Base-by-base conservation (phyloP, 2,797 vertebrate genomes). In the Ctenosaura bakeri region DNA sequence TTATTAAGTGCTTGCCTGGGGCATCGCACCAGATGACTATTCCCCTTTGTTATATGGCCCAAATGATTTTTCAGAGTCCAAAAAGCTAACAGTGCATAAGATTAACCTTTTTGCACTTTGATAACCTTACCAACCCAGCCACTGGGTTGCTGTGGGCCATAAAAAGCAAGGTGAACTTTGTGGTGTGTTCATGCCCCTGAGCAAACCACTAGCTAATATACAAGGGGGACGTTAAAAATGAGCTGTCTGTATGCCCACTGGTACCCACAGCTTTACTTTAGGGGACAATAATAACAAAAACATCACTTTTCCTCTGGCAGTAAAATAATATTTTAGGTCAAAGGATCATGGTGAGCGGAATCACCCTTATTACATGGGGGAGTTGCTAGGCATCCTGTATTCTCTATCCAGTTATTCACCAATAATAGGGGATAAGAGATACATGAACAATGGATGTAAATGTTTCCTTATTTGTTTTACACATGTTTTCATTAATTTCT, bases 1-100 rank as follows among this genome's bases (percentile, higher is more conserved):
- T 90, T 86, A 85, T 80, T 80, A 73, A 90, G 77, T 80, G 32
- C 38, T 38, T 81, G 77, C 89, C 89, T 90, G 64, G 83, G 83
- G 83, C 89, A 90, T 32, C 46, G 35, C 52, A 86, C 77, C 77
- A 90, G 77, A 90, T 71, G 62, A 73, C 29, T 18, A 5, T 59
- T 90, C 64, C 77, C 66, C 54, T 85, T 81, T 86, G 83, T 52
- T 4, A 20, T 73, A 56, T 73, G 77, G 83, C 38, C 83, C 83
- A 80, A 86, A 85, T 81, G 83, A 79, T 78, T 79, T 86, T 81
- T 24, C 86, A 66, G 50, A 85, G 50, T 78, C 59, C 74, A 89
- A 18, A 46, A 62, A 79, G 83, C 66, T 80, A 71, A 79, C 59
- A 73, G 82, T 38, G 35, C 83, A 56, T 9, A 56, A 32, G 9